A percentile compares a stretch with the other conserved stretches of the same genome.
These are phyloP conservation scores for Meteorus sp. DNA, from an alignment of 1,140 invertebrate genomes.

Conservation along the genomic window DNA sequence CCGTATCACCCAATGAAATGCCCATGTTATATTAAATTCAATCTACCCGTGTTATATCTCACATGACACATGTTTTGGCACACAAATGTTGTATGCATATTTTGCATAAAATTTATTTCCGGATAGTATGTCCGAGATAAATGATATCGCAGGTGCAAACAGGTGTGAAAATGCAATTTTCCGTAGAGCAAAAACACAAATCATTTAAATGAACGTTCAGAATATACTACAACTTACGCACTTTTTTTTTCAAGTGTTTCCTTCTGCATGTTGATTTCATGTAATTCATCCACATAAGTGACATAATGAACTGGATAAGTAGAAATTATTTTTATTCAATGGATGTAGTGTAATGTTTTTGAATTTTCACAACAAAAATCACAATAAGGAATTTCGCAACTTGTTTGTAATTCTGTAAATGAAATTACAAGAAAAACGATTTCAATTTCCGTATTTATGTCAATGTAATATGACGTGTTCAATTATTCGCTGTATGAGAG, in stretches of 20 bases:
- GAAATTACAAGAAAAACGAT: too few relatives aligned
- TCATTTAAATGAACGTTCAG: neutral
- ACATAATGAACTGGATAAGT: conserved; percentile 31
- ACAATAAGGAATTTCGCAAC: too few relatives aligned
- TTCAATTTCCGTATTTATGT: neutral
- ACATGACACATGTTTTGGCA: conserved; percentile 3
- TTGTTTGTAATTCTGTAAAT: too few relatives aligned
- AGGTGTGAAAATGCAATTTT: conserved; percentile 10
- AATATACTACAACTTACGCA: conserved; percentile 31
- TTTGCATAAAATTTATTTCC: neutral
- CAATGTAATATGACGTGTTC: conserved; percentile 2
- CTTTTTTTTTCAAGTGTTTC: conserved; percentile 34
- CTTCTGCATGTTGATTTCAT: conserved; percentile 42
- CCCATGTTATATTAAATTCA: conserved; percentile 3
- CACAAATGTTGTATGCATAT: neutral
- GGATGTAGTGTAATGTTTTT: neutral
- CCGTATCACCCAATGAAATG: conserved; percentile 11
- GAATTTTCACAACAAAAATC: neutral
- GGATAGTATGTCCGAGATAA: conserved; percentile 4
- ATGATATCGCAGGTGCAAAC: conserved; percentile 9
- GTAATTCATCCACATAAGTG: conserved; percentile 51
- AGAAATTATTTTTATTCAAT: neutral
- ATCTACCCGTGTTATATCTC: neutral
- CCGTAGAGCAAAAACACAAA: neutral
- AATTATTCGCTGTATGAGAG: conserved; percentile 7